Evolutionary conservation across 2,797 vertebrate genomes (phyloP).

Genomic region (Fratercula arctica): DNA sequence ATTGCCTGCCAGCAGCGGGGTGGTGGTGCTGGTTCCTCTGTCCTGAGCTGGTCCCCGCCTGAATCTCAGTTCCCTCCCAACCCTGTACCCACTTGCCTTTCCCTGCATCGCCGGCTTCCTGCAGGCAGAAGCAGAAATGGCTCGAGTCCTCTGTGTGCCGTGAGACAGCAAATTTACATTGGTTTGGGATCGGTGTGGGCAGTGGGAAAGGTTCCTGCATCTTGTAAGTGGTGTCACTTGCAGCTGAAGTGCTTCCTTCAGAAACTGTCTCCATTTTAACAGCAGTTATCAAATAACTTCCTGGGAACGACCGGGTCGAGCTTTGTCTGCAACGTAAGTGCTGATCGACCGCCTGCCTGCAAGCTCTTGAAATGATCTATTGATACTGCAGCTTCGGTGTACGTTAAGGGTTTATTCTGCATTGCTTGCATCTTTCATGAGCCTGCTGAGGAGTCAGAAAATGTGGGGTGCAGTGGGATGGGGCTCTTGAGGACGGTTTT

Average conservation of each 20-base stretch:
- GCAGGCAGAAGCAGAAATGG: background rate
- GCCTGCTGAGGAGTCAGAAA: background rate
- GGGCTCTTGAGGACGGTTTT: background rate
- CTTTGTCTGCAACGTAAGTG: background rate
- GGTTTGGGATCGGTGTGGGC: background rate
- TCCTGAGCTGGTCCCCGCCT: background rate
- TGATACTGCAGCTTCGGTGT: background rate
- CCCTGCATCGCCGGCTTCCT: background rate
- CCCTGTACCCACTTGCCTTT: background rate
- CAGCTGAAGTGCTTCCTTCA: constrained; percentile 1
- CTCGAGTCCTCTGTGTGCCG: background rate
- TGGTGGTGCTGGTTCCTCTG: background rate
- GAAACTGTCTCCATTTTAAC: background rate
- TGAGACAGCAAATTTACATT: background rate
- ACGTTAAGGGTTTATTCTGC: background rate
- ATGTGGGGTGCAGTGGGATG: background rate
- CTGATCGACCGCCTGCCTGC: background rate
- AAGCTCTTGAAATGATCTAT: constrained; percentile 5
- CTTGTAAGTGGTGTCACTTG: background rate
- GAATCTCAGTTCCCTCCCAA: background rate
- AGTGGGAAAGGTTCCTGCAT: background rate
- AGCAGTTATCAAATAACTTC: constrained; percentile 15
- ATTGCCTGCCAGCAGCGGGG: background rate
- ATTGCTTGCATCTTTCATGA: background rate
- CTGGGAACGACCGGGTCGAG: background rate